Evolutionary conservation across 2,113 vertebrate genomes (phyloP).

Genomic region (Tauraco erythrolophus): DNA sequence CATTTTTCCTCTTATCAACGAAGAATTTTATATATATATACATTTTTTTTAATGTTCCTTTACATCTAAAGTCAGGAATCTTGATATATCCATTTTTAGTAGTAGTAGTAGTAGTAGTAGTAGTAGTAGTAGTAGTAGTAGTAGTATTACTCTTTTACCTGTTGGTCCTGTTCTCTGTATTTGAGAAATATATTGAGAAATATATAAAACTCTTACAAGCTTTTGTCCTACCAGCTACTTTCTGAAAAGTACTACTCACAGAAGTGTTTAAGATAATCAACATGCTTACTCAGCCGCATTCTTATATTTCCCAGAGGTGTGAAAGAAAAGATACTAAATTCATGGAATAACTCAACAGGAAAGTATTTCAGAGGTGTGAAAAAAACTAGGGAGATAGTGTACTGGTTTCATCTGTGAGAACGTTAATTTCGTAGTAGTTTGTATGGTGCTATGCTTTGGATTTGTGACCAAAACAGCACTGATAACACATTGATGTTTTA

Average conservation of each 20-base stretch:
- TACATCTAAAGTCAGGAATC: neutral
- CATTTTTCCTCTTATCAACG: neutral
- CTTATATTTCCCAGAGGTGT: neutral
- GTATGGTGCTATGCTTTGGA: neutral
- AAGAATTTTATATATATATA: too few species aligned
- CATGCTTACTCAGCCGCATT: neutral
- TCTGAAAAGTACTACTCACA: neutral
- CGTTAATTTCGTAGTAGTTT: neutral
- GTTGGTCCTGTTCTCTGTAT: neutral
- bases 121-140: too few species aligned
- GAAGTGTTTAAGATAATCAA: neutral
- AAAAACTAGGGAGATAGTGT: neutral
- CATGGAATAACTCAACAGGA: neutral
- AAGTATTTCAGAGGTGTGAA: neutral
- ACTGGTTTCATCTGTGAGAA: neutral
- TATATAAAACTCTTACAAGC: neutral
- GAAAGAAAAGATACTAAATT: neutral
- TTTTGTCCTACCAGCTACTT: neutral
- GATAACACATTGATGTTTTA: neutral
- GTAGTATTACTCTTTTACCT: too few species aligned
- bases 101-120: too few species aligned
- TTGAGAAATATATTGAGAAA: neutral
- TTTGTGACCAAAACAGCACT: neutral
- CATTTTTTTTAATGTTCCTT: neutral
- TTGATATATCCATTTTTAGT: too few species aligned